These are phyloP conservation scores for Daubentonia madagascariensis DNA, from an alignment of 2,113 vertebrate species.

Conservation along the genomic window DNA sequence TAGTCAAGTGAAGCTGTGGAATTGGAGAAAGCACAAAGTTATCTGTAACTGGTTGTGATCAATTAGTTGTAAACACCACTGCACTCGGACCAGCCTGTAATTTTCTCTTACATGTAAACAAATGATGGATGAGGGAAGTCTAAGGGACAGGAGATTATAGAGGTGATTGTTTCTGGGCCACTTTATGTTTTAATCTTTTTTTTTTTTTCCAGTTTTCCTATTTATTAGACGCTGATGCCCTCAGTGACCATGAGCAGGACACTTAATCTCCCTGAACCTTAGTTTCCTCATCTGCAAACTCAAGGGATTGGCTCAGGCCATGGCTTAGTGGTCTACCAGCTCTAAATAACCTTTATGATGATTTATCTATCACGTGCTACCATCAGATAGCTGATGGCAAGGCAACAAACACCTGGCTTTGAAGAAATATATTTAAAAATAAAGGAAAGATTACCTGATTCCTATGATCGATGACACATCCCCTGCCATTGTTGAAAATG, in stretches of 20 bases:
- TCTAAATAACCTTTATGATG: background rate
- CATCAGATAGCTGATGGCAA: background rate
- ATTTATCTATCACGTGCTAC: background rate
- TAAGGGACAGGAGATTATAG: background rate
- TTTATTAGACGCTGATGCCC: background rate
- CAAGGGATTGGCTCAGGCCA: background rate
- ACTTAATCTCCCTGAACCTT: background rate
- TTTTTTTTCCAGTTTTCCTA: background rate
- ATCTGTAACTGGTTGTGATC: no score
- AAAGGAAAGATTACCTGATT: background rate
- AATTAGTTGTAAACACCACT: no score
- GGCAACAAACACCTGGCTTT: background rate
- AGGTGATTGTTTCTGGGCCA: background rate
- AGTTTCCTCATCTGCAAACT: background rate
- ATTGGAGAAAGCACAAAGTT: no score
- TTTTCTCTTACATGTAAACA: slow-evolving; percentile 1
- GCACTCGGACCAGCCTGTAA: background rate
- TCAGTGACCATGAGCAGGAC: background rate
- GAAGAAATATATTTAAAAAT: slow-evolving; percentile 25
- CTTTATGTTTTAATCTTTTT: background rate
- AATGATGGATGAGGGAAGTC: background rate
- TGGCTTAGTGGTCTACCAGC: background rate
- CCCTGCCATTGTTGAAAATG: background rate
- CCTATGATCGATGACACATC: background rate
- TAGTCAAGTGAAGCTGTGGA: no score